A percentile compares a stretch with the other conserved stretches of the same genome.
phyloP scores from a whole-genome alignment of 2,113 vertebrate species.

The Rhynchomys soricoides region DNA sequence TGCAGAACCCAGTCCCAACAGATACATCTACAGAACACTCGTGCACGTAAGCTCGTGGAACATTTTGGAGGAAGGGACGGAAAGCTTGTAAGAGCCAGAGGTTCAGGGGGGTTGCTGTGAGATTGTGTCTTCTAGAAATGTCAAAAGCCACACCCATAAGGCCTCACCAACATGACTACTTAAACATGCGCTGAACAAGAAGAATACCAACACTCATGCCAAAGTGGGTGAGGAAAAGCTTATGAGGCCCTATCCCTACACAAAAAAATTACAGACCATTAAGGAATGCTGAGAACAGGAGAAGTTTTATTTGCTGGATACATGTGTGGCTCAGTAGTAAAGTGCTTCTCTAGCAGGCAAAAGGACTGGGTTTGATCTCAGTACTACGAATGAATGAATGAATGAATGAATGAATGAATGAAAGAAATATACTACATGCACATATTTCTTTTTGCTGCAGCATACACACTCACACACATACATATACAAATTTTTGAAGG shows the following conservation, averaged over 20 bases:
- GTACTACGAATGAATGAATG: not conserved
- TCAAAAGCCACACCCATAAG: not conserved
- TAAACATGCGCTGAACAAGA: not conserved
- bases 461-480: not conserved
- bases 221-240: not conserved
- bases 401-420: not conserved
- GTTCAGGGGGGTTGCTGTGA: not conserved
- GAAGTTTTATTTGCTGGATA: not conserved
- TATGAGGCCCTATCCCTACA: not conserved
- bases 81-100: not conserved
- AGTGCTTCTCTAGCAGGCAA: not conserved
- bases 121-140: not conserved
- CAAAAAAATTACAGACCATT: not conserved
- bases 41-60: not conserved
- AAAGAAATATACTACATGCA: not conserved
- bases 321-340: not conserved
- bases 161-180: not conserved
- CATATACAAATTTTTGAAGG: not conserved
- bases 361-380: not conserved
- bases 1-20: not conserved
- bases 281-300: not conserved
- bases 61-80: not conserved
- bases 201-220: not conserved
- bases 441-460: constrained; percentile 4
- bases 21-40: not conserved